A percentile compares a stretch with the other conserved stretches of the same genome.
phyloP scores from a whole-genome alignment of 2,797 vertebrate genomes.

The Malurus splendens region DNA sequence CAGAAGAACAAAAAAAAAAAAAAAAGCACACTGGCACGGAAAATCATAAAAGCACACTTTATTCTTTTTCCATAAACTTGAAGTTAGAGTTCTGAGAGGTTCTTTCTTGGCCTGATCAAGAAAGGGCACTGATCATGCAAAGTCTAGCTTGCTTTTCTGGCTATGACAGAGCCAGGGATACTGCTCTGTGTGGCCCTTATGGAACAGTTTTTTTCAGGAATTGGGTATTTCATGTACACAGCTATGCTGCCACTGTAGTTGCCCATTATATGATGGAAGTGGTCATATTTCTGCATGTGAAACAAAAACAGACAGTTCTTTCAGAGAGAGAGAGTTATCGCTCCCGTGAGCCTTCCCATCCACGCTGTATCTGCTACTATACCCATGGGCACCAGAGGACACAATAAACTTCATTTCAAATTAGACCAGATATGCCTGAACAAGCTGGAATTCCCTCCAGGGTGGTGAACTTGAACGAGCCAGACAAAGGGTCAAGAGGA shows the following conservation, averaged over 20 bases:
- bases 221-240: not conserved
- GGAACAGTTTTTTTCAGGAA: not conserved
- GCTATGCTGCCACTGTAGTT: not conserved
- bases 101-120: not conserved
- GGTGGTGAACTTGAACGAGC: not conserved
- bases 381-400: not conserved
- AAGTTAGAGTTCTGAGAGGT: not conserved
- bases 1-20: not conserved
- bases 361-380: not conserved
- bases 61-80: not conserved
- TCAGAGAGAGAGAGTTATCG: not conserved
- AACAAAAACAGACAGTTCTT: not conserved
- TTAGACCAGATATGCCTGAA: not conserved
- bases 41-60: not conserved
- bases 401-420: not conserved
- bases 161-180: not conserved
- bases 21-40: fast-evolving
- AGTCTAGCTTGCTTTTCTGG: not conserved
- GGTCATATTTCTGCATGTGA: fast-evolving
- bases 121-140: not conserved
- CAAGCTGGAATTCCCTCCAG: not conserved
- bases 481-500: not conserved
- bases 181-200: not conserved
- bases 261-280: not conserved
- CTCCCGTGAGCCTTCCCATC: not conserved